A percentile compares a stretch with the other conserved stretches of the same genome.
These are phyloP conservation scores for Haemorhous mexicanus DNA, from an alignment of 2,113 vertebrate genomes.

Conservation along the genomic window DNA sequence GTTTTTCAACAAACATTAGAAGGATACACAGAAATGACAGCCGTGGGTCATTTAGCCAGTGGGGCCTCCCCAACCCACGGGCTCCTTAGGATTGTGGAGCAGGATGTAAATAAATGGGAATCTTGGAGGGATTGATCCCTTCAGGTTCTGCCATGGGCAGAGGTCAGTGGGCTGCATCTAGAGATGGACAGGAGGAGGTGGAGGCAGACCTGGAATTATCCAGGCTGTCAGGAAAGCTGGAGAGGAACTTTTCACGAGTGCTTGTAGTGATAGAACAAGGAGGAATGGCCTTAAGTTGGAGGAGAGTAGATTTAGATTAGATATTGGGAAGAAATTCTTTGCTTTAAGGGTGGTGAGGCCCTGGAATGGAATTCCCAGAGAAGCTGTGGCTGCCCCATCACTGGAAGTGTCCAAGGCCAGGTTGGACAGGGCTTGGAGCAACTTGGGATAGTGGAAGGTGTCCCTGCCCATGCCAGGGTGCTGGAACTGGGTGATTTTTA, in stretches of 20 bases:
- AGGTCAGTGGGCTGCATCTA: neutral
- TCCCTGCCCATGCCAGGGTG: neutral
- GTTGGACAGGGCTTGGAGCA: neutral
- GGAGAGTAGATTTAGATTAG: neutral
- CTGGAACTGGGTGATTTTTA: neutral
- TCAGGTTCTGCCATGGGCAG: neutral
- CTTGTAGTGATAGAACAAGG: neutral
- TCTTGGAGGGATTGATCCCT: too few relatives aligned
- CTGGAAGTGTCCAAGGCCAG: neutral
- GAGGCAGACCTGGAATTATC: neutral
- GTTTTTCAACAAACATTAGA: constrained; percentile 4
- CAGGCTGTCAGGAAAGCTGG: neutral
- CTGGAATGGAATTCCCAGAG: neutral
- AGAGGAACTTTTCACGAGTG: neutral
- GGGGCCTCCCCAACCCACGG: fast-evolving
- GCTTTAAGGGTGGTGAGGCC: neutral
- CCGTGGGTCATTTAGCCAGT: neutral
- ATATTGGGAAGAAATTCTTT: neutral
- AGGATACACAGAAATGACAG: neutral
- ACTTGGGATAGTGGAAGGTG: neutral
- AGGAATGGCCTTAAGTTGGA: neutral
- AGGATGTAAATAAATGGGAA: neutral
- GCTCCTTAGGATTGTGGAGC: neutral
- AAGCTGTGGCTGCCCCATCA: neutral
- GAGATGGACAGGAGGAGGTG: fast-evolving